phyloP scores from a whole-genome alignment of 2,888 invertebrate genomes.

The Agriopis leucophaearia region DNA sequence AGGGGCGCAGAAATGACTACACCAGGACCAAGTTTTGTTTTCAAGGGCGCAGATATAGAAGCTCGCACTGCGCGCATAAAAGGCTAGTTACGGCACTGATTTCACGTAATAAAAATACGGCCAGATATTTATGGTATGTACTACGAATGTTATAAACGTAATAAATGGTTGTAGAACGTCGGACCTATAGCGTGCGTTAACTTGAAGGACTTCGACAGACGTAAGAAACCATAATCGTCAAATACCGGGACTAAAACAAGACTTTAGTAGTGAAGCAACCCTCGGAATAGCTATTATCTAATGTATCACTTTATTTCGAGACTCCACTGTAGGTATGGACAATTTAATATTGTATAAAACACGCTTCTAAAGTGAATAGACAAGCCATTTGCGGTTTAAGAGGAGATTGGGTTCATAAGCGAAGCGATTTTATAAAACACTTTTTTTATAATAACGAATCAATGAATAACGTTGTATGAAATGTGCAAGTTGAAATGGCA shows the following conservation, averaged over 20 bases:
- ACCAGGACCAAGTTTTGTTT: too few relatives aligned
- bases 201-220: too few relatives aligned
- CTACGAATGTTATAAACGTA: too few relatives aligned
- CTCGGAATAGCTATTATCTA: slow-evolving; percentile 18
- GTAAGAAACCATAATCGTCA: background rate
- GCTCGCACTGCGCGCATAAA: too few relatives aligned
- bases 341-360: slow-evolving; percentile 54
- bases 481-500: too few relatives aligned
- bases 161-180: too few relatives aligned
- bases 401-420: slow-evolving; percentile 22
- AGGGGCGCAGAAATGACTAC: too few relatives aligned
- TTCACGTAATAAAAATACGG: too few relatives aligned
- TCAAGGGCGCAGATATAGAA: too few relatives aligned
- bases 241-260: background rate
- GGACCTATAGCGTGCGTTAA: too few relatives aligned
- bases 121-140: too few relatives aligned
- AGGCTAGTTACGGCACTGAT: too few relatives aligned
- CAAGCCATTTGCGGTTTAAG: slow-evolving; percentile 49
- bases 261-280: slow-evolving; percentile 6
- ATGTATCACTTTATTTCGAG: slow-evolving; percentile 26
- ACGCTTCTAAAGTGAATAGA: slow-evolving; percentile 40
- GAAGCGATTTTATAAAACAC: slow-evolving; percentile 6
- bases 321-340: slow-evolving; percentile 34
- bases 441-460: background rate
- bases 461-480: background rate